Conservation (phyloP, 2,113 vertebrate species). For the Varanus komodoensis region DNA sequence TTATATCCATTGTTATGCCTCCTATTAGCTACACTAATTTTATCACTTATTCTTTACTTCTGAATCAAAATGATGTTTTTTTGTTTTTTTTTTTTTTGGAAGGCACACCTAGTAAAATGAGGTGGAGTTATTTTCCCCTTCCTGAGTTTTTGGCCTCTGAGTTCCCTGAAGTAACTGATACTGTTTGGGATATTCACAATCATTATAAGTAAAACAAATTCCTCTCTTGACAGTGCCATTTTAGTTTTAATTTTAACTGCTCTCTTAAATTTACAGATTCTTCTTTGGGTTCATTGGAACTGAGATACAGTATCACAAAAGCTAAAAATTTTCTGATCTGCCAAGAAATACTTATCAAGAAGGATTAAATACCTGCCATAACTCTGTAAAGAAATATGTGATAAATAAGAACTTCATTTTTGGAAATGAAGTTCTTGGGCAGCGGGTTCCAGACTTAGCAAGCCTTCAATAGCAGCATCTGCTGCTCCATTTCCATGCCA, state of each 20-base stretch:
- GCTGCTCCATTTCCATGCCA: background rate
- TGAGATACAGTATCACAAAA: background rate
- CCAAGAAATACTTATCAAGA: slow-evolving; percentile 10
- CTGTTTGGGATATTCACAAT: background rate
- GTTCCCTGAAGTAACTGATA: background rate
- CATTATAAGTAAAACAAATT: slow-evolving; percentile 4
- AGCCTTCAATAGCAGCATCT: background rate
- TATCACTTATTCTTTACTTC: no score
- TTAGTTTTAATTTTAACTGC: background rate
- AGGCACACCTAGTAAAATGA: background rate
- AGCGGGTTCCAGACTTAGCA: background rate
- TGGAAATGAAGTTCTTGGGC: no score
- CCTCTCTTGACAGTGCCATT: background rate
- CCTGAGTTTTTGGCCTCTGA: background rate
- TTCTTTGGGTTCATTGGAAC: background rate
- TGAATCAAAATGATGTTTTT: background rate
- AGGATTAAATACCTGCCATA: background rate
- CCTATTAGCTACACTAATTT: no score
- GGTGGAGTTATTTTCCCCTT: no score
- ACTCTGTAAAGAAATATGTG: background rate
- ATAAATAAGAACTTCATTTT: background rate
- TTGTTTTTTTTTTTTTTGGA: no score
- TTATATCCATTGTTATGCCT: background rate
- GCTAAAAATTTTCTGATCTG: background rate
- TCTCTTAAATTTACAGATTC: background rate